Evolutionary conservation across 2,113 vertebrate genomes (phyloP).

Genomic region (Taurulus bubalis): DNA sequence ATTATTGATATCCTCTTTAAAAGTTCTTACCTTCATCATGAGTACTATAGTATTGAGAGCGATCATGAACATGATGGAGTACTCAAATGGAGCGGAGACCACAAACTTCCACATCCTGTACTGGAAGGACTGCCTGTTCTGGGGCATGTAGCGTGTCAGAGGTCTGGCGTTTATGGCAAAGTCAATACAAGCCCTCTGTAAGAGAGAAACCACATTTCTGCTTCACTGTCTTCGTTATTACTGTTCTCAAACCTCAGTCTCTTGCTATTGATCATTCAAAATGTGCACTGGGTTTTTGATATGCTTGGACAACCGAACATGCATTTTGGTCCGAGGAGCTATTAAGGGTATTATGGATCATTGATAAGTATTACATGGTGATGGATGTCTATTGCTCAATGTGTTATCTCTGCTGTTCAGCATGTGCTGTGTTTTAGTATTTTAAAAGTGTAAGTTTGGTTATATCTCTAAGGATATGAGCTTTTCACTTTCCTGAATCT

Average conservation of each 20-base stretch:
- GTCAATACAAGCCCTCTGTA: slow-evolving; percentile 97
- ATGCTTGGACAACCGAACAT: neutral
- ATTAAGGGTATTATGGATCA: neutral
- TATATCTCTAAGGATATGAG: neutral
- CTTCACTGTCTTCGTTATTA: neutral
- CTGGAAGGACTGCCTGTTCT: slow-evolving; percentile 94
- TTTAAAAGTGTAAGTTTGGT: neutral
- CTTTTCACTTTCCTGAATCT: neutral
- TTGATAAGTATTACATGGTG: neutral
- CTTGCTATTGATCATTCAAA: neutral
- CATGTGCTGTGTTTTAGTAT: too few relatives aligned
- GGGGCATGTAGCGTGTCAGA: slow-evolving; percentile 96
- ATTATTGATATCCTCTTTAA: neutral
- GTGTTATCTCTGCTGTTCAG: too few relatives aligned
- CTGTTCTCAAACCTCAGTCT: neutral
- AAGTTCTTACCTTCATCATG: slow-evolving; percentile 94
- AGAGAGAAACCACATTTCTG: slow-evolving; percentile 20
- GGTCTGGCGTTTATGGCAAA: slow-evolving; percentile 97
- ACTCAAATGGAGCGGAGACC: slow-evolving; percentile 96
- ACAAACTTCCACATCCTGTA: slow-evolving; percentile 98
- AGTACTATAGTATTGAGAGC: slow-evolving; percentile 97
- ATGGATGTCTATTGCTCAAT: too few relatives aligned
- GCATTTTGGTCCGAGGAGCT: neutral
- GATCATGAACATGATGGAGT: slow-evolving; percentile 99
- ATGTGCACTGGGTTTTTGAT: neutral